Conservation (phyloP, 2,888 invertebrate genomes). For the Escarpia spicata region DNA sequence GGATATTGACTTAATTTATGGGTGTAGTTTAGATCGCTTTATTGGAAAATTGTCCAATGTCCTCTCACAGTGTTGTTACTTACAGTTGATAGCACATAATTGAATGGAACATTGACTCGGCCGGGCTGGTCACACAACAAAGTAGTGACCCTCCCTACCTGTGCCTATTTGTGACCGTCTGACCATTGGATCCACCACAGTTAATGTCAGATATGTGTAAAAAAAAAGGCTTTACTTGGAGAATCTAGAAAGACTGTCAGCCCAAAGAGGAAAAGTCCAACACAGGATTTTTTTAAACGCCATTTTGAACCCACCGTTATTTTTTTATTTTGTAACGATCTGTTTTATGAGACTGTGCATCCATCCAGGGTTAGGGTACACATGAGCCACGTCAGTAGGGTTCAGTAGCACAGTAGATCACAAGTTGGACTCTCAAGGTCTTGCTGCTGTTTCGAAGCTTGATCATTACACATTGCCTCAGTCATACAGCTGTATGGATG, state of each 20-base stretch:
- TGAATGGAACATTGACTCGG: neutral
- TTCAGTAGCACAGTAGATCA: too few species aligned
- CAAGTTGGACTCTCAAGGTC: too few species aligned
- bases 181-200: neutral
- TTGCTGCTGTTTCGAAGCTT: too few species aligned
- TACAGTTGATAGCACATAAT: neutral
- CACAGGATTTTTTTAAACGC: neutral
- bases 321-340: too few species aligned
- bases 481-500: too few species aligned
- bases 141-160: neutral
- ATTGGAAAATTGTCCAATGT: neutral
- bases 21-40: neutral
- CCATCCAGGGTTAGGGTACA: too few species aligned
- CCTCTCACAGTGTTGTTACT: neutral
- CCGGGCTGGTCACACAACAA: neutral
- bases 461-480: too few species aligned
- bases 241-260: neutral
- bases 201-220: neutral
- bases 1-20: neutral
- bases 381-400: too few species aligned
- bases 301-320: too few species aligned
- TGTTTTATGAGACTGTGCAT: too few species aligned
- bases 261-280: neutral
- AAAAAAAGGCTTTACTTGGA: neutral
- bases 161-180: neutral